phyloP scores from a whole-genome alignment of 2,113 vertebrate genomes.

The Aphyosemion australe region DNA sequence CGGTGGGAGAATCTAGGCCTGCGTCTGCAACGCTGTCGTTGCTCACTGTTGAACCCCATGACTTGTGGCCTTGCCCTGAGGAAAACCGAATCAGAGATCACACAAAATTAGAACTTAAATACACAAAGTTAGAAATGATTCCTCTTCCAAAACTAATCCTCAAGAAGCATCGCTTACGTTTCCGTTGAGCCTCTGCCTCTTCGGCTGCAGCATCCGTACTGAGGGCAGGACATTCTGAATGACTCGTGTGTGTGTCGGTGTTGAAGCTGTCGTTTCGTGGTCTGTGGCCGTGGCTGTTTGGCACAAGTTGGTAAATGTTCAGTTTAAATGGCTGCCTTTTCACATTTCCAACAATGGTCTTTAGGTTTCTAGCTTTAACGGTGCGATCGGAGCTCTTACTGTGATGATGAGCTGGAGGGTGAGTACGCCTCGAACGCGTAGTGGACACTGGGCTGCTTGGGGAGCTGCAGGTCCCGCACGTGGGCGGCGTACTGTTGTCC shows the following conservation, averaged over 20 bases:
- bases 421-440: constrained; percentile 89
- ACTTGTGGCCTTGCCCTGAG: constrained; percentile 86
- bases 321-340: neutral
- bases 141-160: no score
- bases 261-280: constrained; percentile 84
- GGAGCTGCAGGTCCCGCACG: constrained; percentile 87
- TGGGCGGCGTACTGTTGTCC: constrained; percentile 93
- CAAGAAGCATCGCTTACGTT: constrained; percentile 73
- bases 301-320: no score
- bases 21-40: constrained; percentile 80
- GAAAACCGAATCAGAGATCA: neutral
- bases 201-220: constrained; percentile 41
- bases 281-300: constrained; percentile 78
- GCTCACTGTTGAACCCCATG: constrained; percentile 84
- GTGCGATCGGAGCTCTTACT: constrained; percentile 45
- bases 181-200: constrained; percentile 50
- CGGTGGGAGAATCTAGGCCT: constrained; percentile 76
- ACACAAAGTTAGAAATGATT: neutral
- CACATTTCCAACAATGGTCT: neutral
- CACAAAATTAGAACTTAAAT: neutral
- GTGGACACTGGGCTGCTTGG: constrained; percentile 79
- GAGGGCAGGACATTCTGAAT: constrained; percentile 50
- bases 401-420: constrained; percentile 54
- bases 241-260: constrained; percentile 61
- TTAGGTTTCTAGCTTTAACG: no score